Base-by-base conservation (phyloP, 2,888 invertebrate genomes). In the Drosophila antonietae region DNA sequence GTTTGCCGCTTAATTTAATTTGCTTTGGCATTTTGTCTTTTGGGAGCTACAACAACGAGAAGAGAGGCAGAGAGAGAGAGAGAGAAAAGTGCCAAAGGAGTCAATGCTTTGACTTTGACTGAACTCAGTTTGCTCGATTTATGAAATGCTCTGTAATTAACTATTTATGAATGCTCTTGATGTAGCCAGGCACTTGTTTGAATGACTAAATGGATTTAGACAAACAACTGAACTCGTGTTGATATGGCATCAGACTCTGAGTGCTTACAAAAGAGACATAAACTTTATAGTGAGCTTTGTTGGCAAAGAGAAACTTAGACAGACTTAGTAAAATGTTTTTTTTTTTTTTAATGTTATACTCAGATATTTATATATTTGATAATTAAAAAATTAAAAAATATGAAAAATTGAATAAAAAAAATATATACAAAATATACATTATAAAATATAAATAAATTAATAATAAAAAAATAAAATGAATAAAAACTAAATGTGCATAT, bases 1-100 rank as follows among this genome's bases (percentile, higher is more conserved):
- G 83, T 90, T 88, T 90, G 87, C 67, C 89, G 90, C 90, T 86
- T 86, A 90, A 86, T 86, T 89, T 86, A 83, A 86, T 86, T 86
- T 86, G 87, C 75, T 79, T 74, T 83, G 79, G 80, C 78, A 90
- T 81, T 83, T 73, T 58, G 80, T 87, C 79, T 62, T 78, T 65
- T 67, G 66, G 75, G 75, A 56, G 55, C 58, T 52, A 68, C 63
- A 67, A 58, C 61, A 46, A 37, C 37, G 14, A 37, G 15, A 6
- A 43, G 14, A 4, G 14, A 37, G 14, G 0, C 2, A 37, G 43
- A 63, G 23, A 47, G 7, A 8, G 0, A 59, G 46, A 35, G 28
- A 33, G 55, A 23, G 53, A 8, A n/a, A 41, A 55, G 55, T 53
- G 51, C 46, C 23, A 33, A 63, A 68, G 53, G 31, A 53, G 35